phyloP scores from a whole-genome alignment of 2,797 vertebrate species.

The Uromys caudimaculatus region DNA sequence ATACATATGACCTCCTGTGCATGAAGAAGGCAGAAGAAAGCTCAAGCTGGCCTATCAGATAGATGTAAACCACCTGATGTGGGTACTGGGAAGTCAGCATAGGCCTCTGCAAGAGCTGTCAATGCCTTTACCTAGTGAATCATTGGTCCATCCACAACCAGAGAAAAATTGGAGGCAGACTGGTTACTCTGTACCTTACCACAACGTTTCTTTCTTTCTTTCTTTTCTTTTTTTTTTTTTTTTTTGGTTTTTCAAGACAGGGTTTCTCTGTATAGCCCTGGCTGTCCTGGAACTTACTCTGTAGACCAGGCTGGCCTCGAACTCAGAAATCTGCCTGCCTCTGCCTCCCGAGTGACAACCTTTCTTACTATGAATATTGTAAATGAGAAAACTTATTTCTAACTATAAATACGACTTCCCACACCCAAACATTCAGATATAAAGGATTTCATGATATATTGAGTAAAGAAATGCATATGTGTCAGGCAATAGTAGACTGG shows the following conservation, averaged over 20 bases:
- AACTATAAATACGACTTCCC: background rate
- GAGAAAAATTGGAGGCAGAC: background rate
- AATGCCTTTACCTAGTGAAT: background rate
- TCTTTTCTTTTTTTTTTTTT: too few relatives aligned
- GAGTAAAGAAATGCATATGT: background rate
- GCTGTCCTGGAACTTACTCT: too few relatives aligned
- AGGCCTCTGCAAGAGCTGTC: background rate
- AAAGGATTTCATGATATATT: background rate
- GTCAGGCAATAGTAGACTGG: background rate
- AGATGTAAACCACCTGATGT: background rate
- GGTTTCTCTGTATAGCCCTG: too few relatives aligned
- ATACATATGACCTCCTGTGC: background rate
- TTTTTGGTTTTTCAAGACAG: too few relatives aligned
- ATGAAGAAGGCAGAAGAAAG: background rate
- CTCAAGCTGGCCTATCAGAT: background rate
- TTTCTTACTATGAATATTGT: constrained; percentile 1
- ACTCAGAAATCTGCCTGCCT: too few relatives aligned
- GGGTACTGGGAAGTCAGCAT: background rate
- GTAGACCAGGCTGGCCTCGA: too few relatives aligned
- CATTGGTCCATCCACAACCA: background rate
- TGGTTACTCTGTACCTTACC: background rate
- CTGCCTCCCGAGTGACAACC: too few relatives aligned
- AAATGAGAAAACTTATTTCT: background rate
- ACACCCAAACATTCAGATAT: background rate
- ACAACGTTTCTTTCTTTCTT: background rate